Percentiles rank a stretch among this genome's conserved stretches.
Evolutionary conservation across 2,113 vertebrate species (phyloP).

Genomic region (Daubentonia madagascariensis): DNA sequence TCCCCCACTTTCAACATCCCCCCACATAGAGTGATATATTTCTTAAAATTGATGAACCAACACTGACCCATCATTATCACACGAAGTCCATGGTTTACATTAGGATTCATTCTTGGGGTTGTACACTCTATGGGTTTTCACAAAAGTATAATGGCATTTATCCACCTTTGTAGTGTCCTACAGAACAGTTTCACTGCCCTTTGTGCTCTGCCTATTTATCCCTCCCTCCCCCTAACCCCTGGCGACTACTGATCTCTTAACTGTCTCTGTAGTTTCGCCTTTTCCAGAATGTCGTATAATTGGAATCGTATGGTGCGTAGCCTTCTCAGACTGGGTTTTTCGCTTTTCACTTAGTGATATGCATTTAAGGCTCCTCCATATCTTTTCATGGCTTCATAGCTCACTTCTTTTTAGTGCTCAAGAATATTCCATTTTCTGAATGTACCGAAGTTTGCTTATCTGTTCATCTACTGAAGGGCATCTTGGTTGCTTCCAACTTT

Average conservation of each 20-base stretch:
- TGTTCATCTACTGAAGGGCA: too few relatives aligned
- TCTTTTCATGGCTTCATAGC: neutral
- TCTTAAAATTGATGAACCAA: neutral
- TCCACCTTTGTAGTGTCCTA: neutral
- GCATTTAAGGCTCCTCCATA: neutral
- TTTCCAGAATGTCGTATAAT: neutral
- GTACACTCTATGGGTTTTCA: neutral
- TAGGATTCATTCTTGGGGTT: too few relatives aligned
- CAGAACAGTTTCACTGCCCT: neutral
- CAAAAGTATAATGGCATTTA: neutral
- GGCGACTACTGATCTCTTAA: neutral
- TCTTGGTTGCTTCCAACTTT: too few relatives aligned
- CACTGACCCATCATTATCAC: neutral
- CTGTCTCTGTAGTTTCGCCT: neutral
- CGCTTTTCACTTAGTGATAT: neutral
- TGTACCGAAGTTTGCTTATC: too few relatives aligned
- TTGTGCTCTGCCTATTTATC: neutral
- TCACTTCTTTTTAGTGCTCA: neutral
- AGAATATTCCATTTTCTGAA: too few relatives aligned
- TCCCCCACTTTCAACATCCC: neutral
- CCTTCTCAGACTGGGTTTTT: neutral
- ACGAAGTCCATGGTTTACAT: neutral
- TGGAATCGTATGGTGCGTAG: neutral
- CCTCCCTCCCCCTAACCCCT: neutral
- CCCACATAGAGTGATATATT: too few relatives aligned